Evolutionary conservation across 1,140 invertebrate genomes (phyloP).

Genomic region (Thaumatotibia leucotreta): DNA sequence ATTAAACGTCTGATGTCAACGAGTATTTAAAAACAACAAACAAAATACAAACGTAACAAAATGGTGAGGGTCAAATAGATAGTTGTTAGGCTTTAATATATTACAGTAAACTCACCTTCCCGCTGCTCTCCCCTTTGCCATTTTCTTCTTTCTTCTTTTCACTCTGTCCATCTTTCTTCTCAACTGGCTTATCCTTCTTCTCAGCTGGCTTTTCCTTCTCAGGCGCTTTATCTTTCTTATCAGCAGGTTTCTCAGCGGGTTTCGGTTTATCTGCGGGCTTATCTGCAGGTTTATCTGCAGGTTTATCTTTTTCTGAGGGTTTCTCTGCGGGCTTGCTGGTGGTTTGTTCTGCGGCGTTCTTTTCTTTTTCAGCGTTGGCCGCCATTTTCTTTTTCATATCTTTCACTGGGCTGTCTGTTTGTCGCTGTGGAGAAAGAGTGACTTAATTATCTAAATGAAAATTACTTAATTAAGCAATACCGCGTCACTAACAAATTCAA

Average conservation of each 20-base stretch:
- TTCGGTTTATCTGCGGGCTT: slow-evolving; percentile 23
- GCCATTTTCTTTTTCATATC: slow-evolving; percentile 70
- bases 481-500: too few species aligned
- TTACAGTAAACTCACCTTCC: slow-evolving; percentile 39
- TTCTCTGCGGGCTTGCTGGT: slow-evolving; percentile 31
- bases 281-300: slow-evolving; percentile 22
- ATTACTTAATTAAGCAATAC: too few species aligned
- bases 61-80: too few species aligned
- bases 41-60: too few species aligned
- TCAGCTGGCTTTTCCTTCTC: slow-evolving; percentile 26
- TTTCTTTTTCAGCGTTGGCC: slow-evolving; percentile 62
- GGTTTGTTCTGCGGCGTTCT: slow-evolving; percentile 37
- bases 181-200: slow-evolving; percentile 19
- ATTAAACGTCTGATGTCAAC: too few species aligned
- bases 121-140: slow-evolving; percentile 44
- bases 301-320: slow-evolving; percentile 18
- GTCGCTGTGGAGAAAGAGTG: slow-evolving; percentile 30
- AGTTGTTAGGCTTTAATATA: too few species aligned
- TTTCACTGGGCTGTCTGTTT: slow-evolving; percentile 57
- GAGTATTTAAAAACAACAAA: too few species aligned
- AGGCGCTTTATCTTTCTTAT: slow-evolving; percentile 18
- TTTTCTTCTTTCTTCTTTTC: slow-evolving; percentile 21
- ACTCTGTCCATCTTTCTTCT: background rate
- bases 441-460: too few species aligned
- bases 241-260: slow-evolving; percentile 6